Evolutionary conservation across 1,140 invertebrate species (phyloP), one percentile per base, ranked within the genome.

Genomic region (Drosophila fuyamai): DNA sequence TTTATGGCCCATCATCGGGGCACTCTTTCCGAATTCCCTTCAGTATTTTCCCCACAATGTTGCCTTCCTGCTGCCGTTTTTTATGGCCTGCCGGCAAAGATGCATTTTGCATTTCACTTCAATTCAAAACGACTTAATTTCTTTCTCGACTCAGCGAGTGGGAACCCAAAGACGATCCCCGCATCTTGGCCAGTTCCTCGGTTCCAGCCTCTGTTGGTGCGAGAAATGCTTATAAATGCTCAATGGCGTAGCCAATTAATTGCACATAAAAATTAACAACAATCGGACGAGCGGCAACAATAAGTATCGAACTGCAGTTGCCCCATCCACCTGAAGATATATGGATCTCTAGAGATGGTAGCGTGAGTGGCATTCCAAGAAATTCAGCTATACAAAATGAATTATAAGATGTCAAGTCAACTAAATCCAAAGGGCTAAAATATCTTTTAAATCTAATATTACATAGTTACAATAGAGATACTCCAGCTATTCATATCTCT

Each of bases 221-320:
- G 51, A 73, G 81, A 86, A 86, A 85, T 86, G 81, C 79, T 88
- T 88, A 83, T 88, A 90, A 88, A 89, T 88, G 84, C 84, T 83
- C 84, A 89, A 80, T 89, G 84, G 77, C 84, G 84, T 78, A 66
- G 80, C 84, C 84, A 81, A 90, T 90, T 88, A 88, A 89, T 88
- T 88, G 83, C 83, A 88, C 80, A 88, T 88, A 88, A 88, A 88
- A 88, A 83, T 88, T 88, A 88, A 88, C 79, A 88, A 88, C 73
- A 84, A 89, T 89, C 79, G 70, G 71, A 53, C 47, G 56, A 70
- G 29, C 40, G 41, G 61, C 48, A 59, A 40, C 36, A 55, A 65
- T 16, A 43, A 53, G 16, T 68, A 76, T 79, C 62, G 75, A 68
- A 73, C 72, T 63, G 40, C 32, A 46, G 35, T 23, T 23, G 23